A percentile compares a stretch with the other conserved stretches of the same genome.
phyloP scores from a whole-genome alignment of 2,888 invertebrate genomes.

The Drosophila mercatorum region DNA sequence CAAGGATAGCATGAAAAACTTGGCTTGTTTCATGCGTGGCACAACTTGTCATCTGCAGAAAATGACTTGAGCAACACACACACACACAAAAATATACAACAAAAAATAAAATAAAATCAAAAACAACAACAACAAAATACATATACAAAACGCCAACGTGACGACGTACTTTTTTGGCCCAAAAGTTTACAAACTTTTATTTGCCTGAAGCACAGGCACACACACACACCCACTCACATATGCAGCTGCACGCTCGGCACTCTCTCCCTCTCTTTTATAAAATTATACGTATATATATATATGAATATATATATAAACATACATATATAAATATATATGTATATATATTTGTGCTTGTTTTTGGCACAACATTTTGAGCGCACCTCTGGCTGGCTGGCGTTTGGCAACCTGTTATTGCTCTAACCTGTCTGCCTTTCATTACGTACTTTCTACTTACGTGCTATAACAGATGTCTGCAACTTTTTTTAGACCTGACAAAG shows the following conservation, averaged over 20 bases:
- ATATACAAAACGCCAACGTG: conserved; percentile 23
- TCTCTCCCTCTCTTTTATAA: background rate
- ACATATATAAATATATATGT: no score
- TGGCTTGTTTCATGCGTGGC: conserved; percentile 48
- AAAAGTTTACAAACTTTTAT: conserved; percentile 53
- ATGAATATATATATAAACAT: no score
- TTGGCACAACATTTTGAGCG: conserved; percentile 6
- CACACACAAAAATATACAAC: background rate
- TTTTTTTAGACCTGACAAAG: background rate
- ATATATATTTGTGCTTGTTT: background rate
- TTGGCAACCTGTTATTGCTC: conserved; percentile 46
- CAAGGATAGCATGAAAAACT: conserved; percentile 10
- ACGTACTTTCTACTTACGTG: background rate
- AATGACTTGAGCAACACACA: conserved; percentile 42
- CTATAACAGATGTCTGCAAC: background rate
- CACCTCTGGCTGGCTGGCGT: conserved; percentile 36
- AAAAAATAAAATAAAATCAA: conserved; percentile 1
- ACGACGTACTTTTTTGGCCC: conserved; percentile 20
- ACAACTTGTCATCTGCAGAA: conserved; percentile 72
- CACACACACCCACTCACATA: conserved; percentile 6
- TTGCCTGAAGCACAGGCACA: conserved; percentile 20
- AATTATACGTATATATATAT: no score
- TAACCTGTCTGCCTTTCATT: conserved; percentile 15
- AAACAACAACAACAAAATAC: conserved; percentile 1
- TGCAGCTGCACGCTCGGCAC: conserved; percentile 6